Evolutionary conservation across 2,797 vertebrate genomes (phyloP).

Genomic region (Ctenosaura bakeri): DNA sequence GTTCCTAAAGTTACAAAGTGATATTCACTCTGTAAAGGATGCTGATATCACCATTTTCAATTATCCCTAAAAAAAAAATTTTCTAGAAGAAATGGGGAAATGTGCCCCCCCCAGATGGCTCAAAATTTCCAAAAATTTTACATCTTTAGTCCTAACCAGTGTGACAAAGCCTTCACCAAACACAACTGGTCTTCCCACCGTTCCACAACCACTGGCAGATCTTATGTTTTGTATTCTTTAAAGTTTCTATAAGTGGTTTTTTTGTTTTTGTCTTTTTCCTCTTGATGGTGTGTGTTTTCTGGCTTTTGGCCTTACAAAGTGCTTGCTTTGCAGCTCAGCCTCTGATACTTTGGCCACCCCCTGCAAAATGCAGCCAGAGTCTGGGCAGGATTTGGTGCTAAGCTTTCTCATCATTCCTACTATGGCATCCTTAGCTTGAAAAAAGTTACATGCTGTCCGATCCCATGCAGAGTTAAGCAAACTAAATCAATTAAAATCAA

Average conservation of each 20-base stretch:
- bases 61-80: too few species aligned
- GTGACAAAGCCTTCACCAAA: too few species aligned
- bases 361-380: slow-evolving; percentile 75
- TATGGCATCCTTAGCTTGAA: slow-evolving; percentile 36
- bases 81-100: too few species aligned
- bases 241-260: background rate
- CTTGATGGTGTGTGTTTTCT: background rate
- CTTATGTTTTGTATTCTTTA: background rate
- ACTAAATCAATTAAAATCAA: background rate
- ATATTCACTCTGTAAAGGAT: too few species aligned
- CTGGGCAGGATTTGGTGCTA: slow-evolving; percentile 64
- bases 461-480: background rate
- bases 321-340: background rate
- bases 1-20: too few species aligned
- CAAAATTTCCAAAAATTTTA: too few species aligned
- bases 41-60: too few species aligned
- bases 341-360: slow-evolving; percentile 48
- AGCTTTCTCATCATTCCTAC: slow-evolving; percentile 34
- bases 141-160: too few species aligned
- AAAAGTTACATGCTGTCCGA: background rate
- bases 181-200: background rate
- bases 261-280: background rate
- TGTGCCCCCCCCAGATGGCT: too few species aligned
- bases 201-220: background rate
- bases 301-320: background rate